phyloP scores from a whole-genome alignment of 2,888 invertebrate species.

The Parnassius glacialis region DNA sequence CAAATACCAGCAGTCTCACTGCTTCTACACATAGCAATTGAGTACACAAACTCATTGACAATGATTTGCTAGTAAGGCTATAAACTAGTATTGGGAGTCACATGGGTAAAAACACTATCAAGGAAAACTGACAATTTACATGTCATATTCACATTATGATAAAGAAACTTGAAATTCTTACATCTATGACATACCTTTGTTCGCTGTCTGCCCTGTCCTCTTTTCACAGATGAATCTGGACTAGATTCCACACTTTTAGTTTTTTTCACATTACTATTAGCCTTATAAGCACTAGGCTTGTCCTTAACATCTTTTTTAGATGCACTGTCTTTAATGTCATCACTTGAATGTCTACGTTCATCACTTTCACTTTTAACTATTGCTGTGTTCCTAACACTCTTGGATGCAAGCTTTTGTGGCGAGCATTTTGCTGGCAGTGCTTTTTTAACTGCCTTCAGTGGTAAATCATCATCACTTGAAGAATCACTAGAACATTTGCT shows the following conservation, averaged over 20 bases:
- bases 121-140: no score
- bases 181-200: slow-evolving; percentile 60
- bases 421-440: slow-evolving; percentile 56
- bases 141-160: no score
- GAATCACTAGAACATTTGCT: slow-evolving; percentile 73
- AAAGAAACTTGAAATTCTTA: no score
- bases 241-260: slow-evolving; percentile 59
- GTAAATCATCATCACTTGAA: slow-evolving; percentile 73
- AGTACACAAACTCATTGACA: no score
- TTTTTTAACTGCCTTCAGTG: slow-evolving; percentile 68
- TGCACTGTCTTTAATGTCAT: slow-evolving; percentile 50
- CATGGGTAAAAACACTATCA: no score
- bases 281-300: slow-evolving; percentile 55
- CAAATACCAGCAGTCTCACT: no score
- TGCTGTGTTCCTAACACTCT: slow-evolving; percentile 41
- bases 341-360: slow-evolving; percentile 51
- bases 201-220: slow-evolving; percentile 62
- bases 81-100: no score
- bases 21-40: no score
- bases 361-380: slow-evolving; percentile 58
- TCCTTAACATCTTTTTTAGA: slow-evolving; percentile 53
- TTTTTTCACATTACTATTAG: slow-evolving; percentile 55
- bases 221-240: slow-evolving; percentile 50
- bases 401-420: slow-evolving; percentile 46
- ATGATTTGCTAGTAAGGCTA: no score